A percentile compares a stretch with the other conserved stretches of the same genome.
Conservation (phyloP, 2,113 vertebrate genomes). For the Myiagra hebetior region DNA sequence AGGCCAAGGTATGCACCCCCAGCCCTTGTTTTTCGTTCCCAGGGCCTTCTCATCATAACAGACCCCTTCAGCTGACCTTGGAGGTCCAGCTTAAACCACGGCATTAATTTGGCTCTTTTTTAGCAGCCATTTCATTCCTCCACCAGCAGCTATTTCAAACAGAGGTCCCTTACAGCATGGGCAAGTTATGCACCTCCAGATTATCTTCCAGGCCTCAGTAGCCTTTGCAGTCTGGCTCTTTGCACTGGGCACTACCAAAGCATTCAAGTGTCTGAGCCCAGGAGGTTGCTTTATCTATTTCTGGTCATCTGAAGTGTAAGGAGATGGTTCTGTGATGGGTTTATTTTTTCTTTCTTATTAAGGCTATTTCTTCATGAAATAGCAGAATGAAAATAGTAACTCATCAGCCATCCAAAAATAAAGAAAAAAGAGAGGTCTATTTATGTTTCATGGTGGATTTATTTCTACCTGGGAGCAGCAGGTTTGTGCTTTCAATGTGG, state of each 20-base stretch:
- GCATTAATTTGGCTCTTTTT: conserved; percentile 60
- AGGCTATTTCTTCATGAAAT: conserved; percentile 38
- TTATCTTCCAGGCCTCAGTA: not conserved
- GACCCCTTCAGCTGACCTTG: conserved; percentile 55
- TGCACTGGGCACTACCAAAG: not conserved
- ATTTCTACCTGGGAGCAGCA: conserved; percentile 53
- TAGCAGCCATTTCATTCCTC: conserved; percentile 56
- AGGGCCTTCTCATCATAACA: not conserved
- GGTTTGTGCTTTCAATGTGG: not conserved
- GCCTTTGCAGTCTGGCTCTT: conserved; percentile 15
- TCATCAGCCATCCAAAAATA: conserved; percentile 3
- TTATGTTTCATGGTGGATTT: conserved; percentile 43
- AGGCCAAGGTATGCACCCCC: not conserved
- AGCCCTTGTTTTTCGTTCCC: not conserved
- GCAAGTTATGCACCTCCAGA: conserved; percentile 14
- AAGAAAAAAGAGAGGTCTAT: not conserved
- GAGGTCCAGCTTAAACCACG: conserved; percentile 33
- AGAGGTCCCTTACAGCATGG: conserved; percentile 42
- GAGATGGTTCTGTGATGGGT: conserved; percentile 19
- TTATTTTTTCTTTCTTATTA: conserved; percentile 45
- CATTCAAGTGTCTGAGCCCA: conserved; percentile 3
- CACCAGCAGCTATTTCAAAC: conserved; percentile 50
- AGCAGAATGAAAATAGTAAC: conserved; percentile 44
- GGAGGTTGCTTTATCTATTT: conserved; percentile 31
- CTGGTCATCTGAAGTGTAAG: not conserved